A percentile compares a stretch with the other conserved stretches of the same genome.
Conservation (phyloP, 2,113 vertebrate species). For the Macrotis lagotis region DNA sequence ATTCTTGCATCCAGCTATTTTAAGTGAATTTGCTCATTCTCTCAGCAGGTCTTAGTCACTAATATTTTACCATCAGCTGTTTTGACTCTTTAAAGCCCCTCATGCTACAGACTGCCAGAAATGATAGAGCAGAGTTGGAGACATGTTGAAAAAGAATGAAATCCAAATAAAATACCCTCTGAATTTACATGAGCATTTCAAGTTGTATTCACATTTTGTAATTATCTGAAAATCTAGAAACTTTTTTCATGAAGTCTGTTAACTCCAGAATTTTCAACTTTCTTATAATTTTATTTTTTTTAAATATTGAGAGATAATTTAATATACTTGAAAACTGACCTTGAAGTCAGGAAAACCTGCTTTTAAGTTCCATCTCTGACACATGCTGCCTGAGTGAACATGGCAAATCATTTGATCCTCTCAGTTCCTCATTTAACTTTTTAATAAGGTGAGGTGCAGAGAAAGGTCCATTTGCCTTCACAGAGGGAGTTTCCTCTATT, state of each 20-base stretch:
- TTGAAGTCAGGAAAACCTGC: background rate
- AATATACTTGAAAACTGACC: background rate
- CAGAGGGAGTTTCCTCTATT: background rate
- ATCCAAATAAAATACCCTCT: background rate
- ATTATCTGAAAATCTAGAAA: conserved; percentile 15
- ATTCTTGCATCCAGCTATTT: background rate
- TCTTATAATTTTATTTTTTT: background rate
- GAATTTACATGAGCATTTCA: background rate
- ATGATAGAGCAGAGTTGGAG: conserved; percentile 13
- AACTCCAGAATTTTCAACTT: conserved; percentile 13
- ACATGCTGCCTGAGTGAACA: background rate
- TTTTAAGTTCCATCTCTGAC: background rate
- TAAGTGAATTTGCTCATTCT: background rate
- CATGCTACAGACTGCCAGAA: background rate
- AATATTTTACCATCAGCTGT: background rate
- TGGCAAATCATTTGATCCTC: background rate
- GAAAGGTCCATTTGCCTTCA: background rate
- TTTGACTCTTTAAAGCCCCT: background rate
- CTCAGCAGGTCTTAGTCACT: background rate
- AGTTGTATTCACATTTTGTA: background rate
- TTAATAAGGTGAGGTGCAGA: background rate
- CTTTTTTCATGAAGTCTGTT: background rate
- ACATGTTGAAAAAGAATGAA: background rate
- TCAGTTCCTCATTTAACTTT: background rate
- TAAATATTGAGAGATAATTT: background rate